A percentile compares a stretch with the other conserved stretches of the same genome.
phyloP scores from a whole-genome alignment of 1,140 invertebrate species.

The Marisa cornuarietis region DNA sequence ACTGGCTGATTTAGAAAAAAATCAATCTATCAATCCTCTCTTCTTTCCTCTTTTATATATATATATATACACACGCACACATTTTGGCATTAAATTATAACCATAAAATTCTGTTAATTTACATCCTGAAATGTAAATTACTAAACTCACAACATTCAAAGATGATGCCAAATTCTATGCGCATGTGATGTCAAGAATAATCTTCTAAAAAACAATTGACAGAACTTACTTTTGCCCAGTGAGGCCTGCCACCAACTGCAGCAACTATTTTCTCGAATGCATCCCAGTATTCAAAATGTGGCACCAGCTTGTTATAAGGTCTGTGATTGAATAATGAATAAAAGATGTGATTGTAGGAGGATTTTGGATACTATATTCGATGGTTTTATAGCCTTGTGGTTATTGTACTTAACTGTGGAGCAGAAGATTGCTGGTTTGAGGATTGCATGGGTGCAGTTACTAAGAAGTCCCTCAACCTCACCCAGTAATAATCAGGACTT shows the following conservation, averaged over 20 bases:
- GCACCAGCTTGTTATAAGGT: slow-evolving; percentile 31
- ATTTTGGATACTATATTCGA: too few species aligned
- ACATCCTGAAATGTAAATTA: too few species aligned
- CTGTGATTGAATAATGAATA: not conserved
- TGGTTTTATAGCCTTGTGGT: too few species aligned
- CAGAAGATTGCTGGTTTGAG: too few species aligned
- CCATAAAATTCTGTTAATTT: not conserved
- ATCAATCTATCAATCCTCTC: not conserved
- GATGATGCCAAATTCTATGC: too few species aligned
- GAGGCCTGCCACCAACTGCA: slow-evolving; percentile 29
- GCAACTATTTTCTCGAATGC: slow-evolving; percentile 25
- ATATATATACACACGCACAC: not conserved
- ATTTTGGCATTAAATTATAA: not conserved
- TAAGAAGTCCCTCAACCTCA: too few species aligned
- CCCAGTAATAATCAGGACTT: too few species aligned
- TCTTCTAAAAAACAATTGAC: not conserved
- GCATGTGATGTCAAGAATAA: not conserved
- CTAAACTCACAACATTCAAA: too few species aligned
- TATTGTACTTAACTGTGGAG: too few species aligned
- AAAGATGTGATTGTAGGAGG: too few species aligned
- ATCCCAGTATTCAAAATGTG: slow-evolving; percentile 26
- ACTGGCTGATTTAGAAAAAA: not conserved
- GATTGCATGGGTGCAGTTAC: too few species aligned
- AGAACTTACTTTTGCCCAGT: slow-evolving; percentile 33
- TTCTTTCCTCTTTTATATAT: not conserved